Conservation (phyloP, 2,797 vertebrate species). For the Eremophila alpestris region DNA sequence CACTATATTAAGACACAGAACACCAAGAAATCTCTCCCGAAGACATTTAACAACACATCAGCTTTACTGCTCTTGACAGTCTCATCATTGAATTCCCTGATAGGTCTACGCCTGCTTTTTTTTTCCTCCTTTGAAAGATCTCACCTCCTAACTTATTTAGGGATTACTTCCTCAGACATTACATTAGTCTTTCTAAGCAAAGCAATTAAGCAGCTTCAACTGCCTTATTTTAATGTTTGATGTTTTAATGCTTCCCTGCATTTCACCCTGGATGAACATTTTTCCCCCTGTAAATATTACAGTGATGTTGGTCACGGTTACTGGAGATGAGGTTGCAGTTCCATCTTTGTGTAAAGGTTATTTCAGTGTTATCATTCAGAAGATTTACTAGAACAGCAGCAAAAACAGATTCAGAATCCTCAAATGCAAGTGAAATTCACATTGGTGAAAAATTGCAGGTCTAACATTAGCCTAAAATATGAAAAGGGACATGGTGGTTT, state of each 20-base stretch:
- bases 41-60: background rate
- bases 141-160: slow-evolving; percentile 8
- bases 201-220: background rate
- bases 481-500: background rate
- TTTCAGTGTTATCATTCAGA: background rate
- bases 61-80: background rate
- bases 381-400: background rate
- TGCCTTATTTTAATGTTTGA: background rate
- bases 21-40: background rate
- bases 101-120: background rate
- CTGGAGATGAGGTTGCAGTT: background rate
- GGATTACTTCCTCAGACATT: background rate
- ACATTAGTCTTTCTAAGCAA: background rate
- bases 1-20: background rate
- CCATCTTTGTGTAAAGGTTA: background rate
- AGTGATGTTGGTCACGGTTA: background rate
- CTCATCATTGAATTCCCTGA: background rate
- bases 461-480: background rate
- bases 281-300: background rate
- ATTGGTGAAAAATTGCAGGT: background rate
- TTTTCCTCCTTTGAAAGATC: background rate
- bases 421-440: background rate
- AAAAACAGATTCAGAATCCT: background rate
- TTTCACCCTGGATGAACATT: background rate
- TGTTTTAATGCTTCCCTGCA: background rate